Evolutionary conservation across 2,113 vertebrate genomes (phyloP).

Genomic region (Dasyprocta punctata): DNA sequence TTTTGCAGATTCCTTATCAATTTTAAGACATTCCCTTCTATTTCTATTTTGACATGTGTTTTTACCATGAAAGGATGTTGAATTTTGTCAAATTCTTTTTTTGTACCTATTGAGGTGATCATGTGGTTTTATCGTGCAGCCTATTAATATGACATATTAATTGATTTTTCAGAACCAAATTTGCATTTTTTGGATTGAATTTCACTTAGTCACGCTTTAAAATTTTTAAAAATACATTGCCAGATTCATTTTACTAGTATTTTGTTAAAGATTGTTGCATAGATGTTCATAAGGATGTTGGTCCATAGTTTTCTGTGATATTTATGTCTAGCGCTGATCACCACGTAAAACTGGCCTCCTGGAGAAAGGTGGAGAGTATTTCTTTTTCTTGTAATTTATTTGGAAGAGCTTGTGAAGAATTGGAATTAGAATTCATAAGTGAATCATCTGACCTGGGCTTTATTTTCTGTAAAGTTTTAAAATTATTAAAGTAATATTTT

Average conservation of each 20-base stretch:
- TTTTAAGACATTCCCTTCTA: not conserved
- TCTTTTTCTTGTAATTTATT: constrained; percentile 3
- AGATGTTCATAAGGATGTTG: not conserved
- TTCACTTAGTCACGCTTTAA: not conserved
- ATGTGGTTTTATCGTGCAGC: not conserved
- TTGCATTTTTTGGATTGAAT: not conserved
- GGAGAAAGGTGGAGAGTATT: not conserved
- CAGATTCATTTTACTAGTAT: not conserved
- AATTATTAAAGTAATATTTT: not conserved
- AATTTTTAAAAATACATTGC: not conserved
- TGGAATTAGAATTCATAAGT: not conserved
- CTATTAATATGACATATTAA: not conserved
- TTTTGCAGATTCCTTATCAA: not conserved
- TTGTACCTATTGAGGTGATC: not conserved
- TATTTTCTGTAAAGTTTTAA: not conserved
- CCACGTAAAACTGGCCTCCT: not conserved
- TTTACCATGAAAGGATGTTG: not conserved
- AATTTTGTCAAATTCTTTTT: constrained; percentile 47
- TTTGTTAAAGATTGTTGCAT: not conserved
- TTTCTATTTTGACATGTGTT: not conserved
- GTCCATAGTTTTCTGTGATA: not conserved
- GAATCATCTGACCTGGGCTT: not conserved
- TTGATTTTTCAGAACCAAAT: not conserved
- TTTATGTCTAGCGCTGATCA: not conserved
- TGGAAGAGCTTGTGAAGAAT: constrained; percentile 11